Conservation (phyloP, 2,888 invertebrate species). For the Argyresthia goedartella region DNA sequence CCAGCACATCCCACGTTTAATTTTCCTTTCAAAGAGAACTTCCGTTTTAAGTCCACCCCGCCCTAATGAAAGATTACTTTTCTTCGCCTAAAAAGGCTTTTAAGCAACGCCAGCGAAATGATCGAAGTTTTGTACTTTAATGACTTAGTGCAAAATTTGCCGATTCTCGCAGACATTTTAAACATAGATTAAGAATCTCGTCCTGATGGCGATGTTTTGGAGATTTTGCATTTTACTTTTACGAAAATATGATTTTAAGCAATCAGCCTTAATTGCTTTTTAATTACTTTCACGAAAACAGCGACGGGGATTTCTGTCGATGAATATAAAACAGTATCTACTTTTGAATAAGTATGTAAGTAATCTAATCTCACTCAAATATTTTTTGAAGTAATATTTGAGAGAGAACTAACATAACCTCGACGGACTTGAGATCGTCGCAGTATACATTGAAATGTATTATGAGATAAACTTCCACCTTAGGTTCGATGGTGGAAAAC, state of each 20-base stretch:
- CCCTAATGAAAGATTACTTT: slow-evolving; percentile 71
- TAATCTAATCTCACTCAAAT: no score
- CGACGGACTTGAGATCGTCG: no score
- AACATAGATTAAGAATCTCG: slow-evolving; percentile 70
- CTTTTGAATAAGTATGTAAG: no score
- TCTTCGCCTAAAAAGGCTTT: slow-evolving; percentile 69
- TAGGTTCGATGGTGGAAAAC: no score
- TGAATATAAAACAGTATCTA: slow-evolving; percentile 19
- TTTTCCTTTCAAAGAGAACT: slow-evolving; percentile 70
- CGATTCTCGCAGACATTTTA: slow-evolving; percentile 68
- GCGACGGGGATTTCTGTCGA: slow-evolving; percentile 19
- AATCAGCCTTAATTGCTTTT: slow-evolving; percentile 63
- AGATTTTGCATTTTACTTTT: slow-evolving; percentile 45
- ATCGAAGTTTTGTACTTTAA: slow-evolving; percentile 71
- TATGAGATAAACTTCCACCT: no score
- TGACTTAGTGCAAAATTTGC: slow-evolving; percentile 71
- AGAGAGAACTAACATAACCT: no score
- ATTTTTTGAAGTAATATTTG: no score
- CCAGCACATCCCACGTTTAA: slow-evolving; percentile 63
- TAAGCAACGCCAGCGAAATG: slow-evolving; percentile 69
- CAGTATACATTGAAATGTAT: no score
- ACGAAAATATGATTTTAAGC: slow-evolving; percentile 58
- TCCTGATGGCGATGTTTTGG: slow-evolving; percentile 59
- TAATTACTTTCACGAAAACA: slow-evolving; percentile 56
- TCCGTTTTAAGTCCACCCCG: slow-evolving; percentile 66